These are phyloP conservation scores for Oncorhynchus clarkii DNA, from an alignment of 2,113 vertebrate genomes.

Conservation along the genomic window DNA sequence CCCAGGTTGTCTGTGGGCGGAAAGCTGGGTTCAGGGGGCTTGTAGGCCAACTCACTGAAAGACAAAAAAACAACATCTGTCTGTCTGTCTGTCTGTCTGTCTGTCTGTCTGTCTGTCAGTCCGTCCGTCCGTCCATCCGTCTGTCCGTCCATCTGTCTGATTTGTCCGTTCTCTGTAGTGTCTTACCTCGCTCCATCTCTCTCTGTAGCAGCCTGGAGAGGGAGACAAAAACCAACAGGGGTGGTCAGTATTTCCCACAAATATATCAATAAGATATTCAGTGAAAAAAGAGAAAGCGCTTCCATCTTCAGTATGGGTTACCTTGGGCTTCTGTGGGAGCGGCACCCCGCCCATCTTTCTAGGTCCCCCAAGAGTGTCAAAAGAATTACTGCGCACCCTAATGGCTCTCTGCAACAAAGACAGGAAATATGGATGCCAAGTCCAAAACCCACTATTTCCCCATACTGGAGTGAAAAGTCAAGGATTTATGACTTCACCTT, in stretches of 20 bases:
- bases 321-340: constrained; percentile 62
- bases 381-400: constrained; percentile 85
- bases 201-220: constrained; percentile 52
- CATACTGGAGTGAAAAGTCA: not conserved
- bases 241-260: not conserved
- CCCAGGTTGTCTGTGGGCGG: constrained; percentile 42
- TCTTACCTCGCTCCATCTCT: constrained; percentile 68
- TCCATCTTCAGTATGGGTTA: constrained; percentile 32
- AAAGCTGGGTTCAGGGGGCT: constrained; percentile 36
- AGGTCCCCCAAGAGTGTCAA: constrained; percentile 79
- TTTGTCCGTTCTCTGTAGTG: not conserved
- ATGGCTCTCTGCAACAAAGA: constrained; percentile 80
- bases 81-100: too few relatives aligned
- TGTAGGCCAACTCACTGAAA: constrained; percentile 62
- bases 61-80: not conserved
- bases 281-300: not conserved
- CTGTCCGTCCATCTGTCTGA: not conserved
- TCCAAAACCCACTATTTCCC: not conserved
- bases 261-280: not conserved
- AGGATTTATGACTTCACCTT: constrained; percentile 72
- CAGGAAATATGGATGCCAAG: not conserved
- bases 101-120: not conserved
- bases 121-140: not conserved
- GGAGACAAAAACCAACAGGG: constrained; percentile 3
- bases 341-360: constrained; percentile 57